Percentiles rank a stretch among this genome's conserved stretches.
Evolutionary conservation across 2,797 vertebrate species (phyloP).

Genomic region (Crocidura indochinensis): DNA sequence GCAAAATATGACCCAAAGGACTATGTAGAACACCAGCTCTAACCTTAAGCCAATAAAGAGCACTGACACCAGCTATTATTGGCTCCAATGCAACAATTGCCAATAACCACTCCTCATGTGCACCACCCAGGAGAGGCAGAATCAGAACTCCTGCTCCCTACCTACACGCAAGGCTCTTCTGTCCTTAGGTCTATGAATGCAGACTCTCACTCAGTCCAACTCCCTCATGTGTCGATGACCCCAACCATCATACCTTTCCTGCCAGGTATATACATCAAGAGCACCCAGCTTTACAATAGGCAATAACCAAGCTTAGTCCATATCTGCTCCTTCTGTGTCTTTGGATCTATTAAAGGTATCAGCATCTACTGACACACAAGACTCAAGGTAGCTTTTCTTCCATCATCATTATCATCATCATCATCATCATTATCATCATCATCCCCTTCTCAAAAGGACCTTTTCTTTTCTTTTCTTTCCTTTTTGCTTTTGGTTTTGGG

Average conservation of each 20-base stretch:
- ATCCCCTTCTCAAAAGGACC: too few relatives aligned
- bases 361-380: background rate
- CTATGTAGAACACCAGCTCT: slow-evolving; percentile 48
- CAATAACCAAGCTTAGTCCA: slow-evolving; percentile 54
- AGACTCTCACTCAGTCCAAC: background rate
- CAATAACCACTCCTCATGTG: slow-evolving; percentile 18
- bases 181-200: background rate
- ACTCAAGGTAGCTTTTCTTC: slow-evolving; percentile 40
- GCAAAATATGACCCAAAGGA: background rate
- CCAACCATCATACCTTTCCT: background rate
- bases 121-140: slow-evolving; percentile 27
- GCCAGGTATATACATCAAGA: slow-evolving; percentile 25
- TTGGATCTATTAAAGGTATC: slow-evolving; percentile 7
- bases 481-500: too few relatives aligned
- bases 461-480: too few relatives aligned
- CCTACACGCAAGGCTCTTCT: slow-evolving; percentile 47
- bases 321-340: background rate
- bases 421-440: too few relatives aligned
- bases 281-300: background rate
- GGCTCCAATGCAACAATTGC: slow-evolving; percentile 8
- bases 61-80: background rate
- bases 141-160: slow-evolving; percentile 18
- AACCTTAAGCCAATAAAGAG: slow-evolving; percentile 53
- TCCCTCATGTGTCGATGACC: background rate
- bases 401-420: too few relatives aligned